Base-by-base conservation (phyloP, 2,888 invertebrate species). In the Dichetophora obliterata region DNA sequence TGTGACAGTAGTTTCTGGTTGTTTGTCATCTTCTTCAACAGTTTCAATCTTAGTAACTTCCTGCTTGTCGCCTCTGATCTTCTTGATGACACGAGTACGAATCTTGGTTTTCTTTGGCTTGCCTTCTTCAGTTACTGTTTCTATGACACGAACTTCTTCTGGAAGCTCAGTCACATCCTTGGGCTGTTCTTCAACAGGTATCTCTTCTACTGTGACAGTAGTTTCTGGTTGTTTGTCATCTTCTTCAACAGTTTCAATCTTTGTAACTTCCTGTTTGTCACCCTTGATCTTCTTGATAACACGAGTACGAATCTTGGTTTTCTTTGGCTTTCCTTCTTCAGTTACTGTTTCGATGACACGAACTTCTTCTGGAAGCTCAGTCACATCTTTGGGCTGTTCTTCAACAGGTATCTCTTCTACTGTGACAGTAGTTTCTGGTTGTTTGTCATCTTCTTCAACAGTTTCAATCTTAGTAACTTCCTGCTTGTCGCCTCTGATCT, bases 171-270 rank as follows among this genome's bases (percentile, higher is more conserved):
- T 59, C 3, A 59, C 59, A 16, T 48, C 66, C 22, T 66, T 24
- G n/a, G 43, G 43, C 48, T 66, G 37, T 66, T 37, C 43, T 9
- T 37, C 37, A 0, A 66, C 19, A 9, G 66, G 66, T n/a, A 48
- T 48, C 48, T 66, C 66, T n/a, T 22, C 19, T 3, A 66, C 48
- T 43, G 66, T 43, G 27, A 66, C 66, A 66, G 66, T 43, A 8
- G 43, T 48, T 66, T 66, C 66, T 11, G 66, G 66, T n/a, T 22
- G 43, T 22, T 66, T 66, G 9, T 66, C 66, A 66, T 66, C 37
- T 48, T 48, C 43, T 48, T 66, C 66, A n/a, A 66, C 66, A 19
- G 43, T 66, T 48, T 66, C 66, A 27, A 66, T 43, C 19, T 66
- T 66, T 14, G 43, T 66, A 16, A 66, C 43, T 66, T 66, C 66